These are phyloP conservation scores for Meta bourneti DNA, from an alignment of 2,888 invertebrate species.

Conservation along the genomic window DNA sequence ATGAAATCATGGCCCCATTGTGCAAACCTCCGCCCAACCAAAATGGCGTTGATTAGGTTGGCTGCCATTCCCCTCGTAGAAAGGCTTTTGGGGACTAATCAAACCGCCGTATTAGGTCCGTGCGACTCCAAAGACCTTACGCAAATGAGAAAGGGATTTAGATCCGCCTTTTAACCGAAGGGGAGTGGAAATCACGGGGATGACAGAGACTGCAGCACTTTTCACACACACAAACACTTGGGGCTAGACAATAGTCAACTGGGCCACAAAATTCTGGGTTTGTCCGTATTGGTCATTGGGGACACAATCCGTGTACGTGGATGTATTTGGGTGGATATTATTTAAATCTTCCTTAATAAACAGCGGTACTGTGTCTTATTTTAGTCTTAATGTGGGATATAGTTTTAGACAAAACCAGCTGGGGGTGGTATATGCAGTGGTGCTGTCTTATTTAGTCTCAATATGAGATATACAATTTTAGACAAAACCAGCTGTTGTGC, in stretches of 20 bases:
- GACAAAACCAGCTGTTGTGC: no score
- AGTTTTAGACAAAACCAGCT: no score
- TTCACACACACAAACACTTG: background rate
- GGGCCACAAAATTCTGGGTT: background rate
- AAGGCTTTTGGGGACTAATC: conserved; percentile 65
- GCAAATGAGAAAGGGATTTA: conserved; percentile 59
- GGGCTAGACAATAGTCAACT: background rate
- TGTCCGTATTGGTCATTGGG: no score
- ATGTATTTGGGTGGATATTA: no score
- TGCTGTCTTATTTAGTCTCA: no score
- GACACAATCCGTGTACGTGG: no score
- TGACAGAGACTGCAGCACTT: background rate
- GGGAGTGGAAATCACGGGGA: conserved; percentile 29
- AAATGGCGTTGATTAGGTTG: conserved; percentile 74
- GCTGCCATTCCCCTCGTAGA: conserved; percentile 22
- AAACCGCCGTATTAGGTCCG: conserved; percentile 61
- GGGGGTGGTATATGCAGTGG: no score
- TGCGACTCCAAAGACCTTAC: conserved; percentile 45
- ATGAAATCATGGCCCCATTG: conserved; percentile 76
- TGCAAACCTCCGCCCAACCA: conserved; percentile 70
- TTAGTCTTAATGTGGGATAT: no score
- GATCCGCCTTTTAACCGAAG: conserved; percentile 48
- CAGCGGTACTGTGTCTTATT: no score
- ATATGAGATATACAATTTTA: no score
- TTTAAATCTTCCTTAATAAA: no score